Percentiles rank a stretch among this genome's conserved stretches.
Conservation (phyloP, 2,113 vertebrate genomes). For the Todiramphus chloris region DNA sequence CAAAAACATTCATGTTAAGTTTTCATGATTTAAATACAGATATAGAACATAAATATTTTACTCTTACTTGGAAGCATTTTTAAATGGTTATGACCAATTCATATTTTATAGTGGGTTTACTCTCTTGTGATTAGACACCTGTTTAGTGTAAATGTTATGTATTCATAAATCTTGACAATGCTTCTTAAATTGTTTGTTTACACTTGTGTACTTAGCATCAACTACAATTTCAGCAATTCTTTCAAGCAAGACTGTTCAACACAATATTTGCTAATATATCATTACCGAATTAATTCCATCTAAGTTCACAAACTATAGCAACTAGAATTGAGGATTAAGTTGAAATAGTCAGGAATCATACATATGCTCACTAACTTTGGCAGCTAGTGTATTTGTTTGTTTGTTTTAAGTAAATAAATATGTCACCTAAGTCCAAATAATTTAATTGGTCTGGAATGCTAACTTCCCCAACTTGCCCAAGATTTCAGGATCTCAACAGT, state of each 20-base stretch:
- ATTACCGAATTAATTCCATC: conserved; percentile 71
- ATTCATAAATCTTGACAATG: conserved; percentile 54
- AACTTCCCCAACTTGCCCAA: conserved; percentile 65
- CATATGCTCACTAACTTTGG: conserved; percentile 29
- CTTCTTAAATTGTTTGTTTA: conserved; percentile 51
- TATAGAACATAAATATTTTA: conserved; percentile 31
- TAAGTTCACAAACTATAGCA: conserved; percentile 56
- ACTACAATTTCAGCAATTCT: neutral
- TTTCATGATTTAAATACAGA: conserved; percentile 40
- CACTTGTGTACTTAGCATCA: neutral
- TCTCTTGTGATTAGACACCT: conserved; percentile 76
- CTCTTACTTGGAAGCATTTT: conserved; percentile 26
- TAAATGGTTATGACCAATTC: conserved; percentile 53
- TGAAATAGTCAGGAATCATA: conserved; percentile 52
- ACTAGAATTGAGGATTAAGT: conserved; percentile 43
- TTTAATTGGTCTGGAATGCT: conserved; percentile 63
- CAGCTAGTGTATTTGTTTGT: conserved; percentile 24
- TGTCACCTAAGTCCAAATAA: conserved; percentile 67
- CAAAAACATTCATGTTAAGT: conserved; percentile 47
- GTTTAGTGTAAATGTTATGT: conserved; percentile 39
- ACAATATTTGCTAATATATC: conserved; percentile 67
- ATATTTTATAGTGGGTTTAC: conserved; percentile 75
- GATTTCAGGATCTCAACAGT: conserved; percentile 65
- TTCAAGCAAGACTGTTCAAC: conserved; percentile 64
- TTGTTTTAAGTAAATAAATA: conserved; percentile 37